Percentiles rank a stretch among this genome's conserved stretches.
Evolutionary conservation across 2,113 vertebrate species (phyloP).

Genomic region (Carettochelys insculpta): DNA sequence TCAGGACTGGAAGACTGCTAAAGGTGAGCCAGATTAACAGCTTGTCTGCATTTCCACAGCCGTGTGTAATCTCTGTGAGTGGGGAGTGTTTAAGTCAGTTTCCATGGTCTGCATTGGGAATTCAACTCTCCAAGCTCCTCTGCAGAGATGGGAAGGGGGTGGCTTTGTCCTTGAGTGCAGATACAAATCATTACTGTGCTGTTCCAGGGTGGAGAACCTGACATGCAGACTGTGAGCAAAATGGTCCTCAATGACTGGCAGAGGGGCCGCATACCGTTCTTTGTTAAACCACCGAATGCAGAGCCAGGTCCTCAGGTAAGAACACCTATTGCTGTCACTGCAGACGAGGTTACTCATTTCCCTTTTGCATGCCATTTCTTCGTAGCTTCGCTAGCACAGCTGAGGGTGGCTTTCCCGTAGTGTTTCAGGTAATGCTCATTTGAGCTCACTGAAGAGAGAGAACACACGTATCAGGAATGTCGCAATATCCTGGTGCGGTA

Average conservation of each 20-base stretch:
- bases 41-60: background rate
- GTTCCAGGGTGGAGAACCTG: conserved; percentile 93
- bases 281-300: conserved; percentile 90
- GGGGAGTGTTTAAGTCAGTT: background rate
- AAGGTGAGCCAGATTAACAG: conserved; percentile 80
- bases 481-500: background rate
- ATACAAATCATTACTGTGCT: background rate
- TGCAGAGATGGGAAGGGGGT: fast-evolving
- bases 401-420: background rate
- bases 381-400: background rate
- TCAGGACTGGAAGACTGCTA: conserved; percentile 90
- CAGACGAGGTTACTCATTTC: background rate
- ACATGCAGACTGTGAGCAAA: conserved; percentile 91
- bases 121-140: background rate
- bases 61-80: background rate
- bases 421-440: background rate
- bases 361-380: fast-evolving
- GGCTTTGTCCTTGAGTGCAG: fast-evolving
- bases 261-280: conserved; percentile 95
- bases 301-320: conserved; percentile 82
- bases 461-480: background rate
- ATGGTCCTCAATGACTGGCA: conserved; percentile 99
- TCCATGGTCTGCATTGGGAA: background rate
- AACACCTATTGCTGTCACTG: background rate
- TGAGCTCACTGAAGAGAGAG: background rate